These are phyloP conservation scores for Dolichoris vasculosae DNA, from an alignment of 1,140 invertebrate genomes.

Conservation along the genomic window DNA sequence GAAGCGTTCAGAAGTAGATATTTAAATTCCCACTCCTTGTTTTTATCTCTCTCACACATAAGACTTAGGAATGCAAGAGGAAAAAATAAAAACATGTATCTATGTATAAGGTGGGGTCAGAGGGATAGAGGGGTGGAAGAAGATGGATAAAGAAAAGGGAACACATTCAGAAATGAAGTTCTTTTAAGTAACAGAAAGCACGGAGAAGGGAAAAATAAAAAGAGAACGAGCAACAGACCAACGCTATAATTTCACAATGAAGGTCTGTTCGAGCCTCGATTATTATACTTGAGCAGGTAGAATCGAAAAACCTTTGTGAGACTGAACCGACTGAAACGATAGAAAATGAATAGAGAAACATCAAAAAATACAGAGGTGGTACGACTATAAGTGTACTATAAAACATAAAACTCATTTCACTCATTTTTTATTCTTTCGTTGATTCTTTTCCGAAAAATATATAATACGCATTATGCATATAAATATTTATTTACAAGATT, in stretches of 20 bases:
- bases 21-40: conserved; percentile 30
- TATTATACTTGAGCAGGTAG: conserved; percentile 53
- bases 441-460: conserved; percentile 15
- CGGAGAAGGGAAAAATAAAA: not conserved
- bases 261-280: conserved; percentile 43
- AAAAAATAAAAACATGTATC: conserved; percentile 7
- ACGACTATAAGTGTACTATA: conserved; percentile 13
- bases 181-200: conserved; percentile 49
- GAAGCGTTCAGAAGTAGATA: conserved; percentile 33
- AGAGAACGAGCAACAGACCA: conserved; percentile 35
- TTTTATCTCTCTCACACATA: not conserved
- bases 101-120: not conserved
- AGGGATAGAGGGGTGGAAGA: not conserved
- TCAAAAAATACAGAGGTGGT: conserved; percentile 24
- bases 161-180: conserved; percentile 52
- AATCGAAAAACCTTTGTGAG: conserved; percentile 46
- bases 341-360: conserved; percentile 12
- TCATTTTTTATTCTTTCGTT: conserved; percentile 7
- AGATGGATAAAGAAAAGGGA: conserved; percentile 24
- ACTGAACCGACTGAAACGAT: conserved; percentile 38
- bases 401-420: not conserved
- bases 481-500: conserved; percentile 34
- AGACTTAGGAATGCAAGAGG: conserved; percentile 28
- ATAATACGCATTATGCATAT: conserved; percentile 4
- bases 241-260: conserved; percentile 51